Conservation (phyloP, 2,888 invertebrate genomes). For the Ecliptopera silaceata region DNA sequence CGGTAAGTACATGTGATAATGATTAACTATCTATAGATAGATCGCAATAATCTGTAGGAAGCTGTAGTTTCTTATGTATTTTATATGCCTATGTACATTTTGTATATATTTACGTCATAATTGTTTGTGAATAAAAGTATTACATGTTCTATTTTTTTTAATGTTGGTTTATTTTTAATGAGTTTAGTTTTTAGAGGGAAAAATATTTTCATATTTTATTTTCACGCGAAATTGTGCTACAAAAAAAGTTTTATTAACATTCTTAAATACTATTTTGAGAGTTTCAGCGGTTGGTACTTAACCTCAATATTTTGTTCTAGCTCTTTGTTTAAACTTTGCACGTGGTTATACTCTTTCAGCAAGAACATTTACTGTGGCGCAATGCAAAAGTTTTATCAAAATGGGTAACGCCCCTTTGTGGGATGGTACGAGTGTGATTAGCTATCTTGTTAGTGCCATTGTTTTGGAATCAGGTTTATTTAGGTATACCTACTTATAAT, state of each 20-base stretch:
- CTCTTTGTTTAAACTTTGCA: slow-evolving; percentile 26
- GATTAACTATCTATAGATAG: too few species aligned
- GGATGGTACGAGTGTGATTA: not conserved
- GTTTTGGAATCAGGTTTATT: not conserved
- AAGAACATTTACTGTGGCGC: not conserved
- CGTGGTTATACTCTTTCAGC: slow-evolving; percentile 13
- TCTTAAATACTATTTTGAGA: not conserved
- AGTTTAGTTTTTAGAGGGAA: not conserved
- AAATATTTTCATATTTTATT: too few species aligned
- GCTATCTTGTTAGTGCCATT: not conserved
- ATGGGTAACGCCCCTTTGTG: slow-evolving; percentile 1
- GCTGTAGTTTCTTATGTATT: too few species aligned
- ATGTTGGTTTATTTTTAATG: not conserved
- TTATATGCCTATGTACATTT: too few species aligned
- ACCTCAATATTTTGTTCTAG: slow-evolving; percentile 28
- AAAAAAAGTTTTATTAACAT: not conserved
- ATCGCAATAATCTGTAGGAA: too few species aligned
- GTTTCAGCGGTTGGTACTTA: slow-evolving; percentile 19
- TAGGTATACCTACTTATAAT: not conserved
- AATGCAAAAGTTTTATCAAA: slow-evolving; percentile 5
- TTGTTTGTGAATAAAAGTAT: too few species aligned
- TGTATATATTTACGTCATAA: too few species aligned
- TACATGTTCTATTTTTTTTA: slow-evolving; percentile 14
- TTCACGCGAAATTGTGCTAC: too few species aligned
- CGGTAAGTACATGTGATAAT: too few species aligned